Percentiles rank a stretch among this genome's conserved stretches.
Evolutionary conservation across 2,888 invertebrate species (phyloP).

Genomic region (Drepana falcataria): DNA sequence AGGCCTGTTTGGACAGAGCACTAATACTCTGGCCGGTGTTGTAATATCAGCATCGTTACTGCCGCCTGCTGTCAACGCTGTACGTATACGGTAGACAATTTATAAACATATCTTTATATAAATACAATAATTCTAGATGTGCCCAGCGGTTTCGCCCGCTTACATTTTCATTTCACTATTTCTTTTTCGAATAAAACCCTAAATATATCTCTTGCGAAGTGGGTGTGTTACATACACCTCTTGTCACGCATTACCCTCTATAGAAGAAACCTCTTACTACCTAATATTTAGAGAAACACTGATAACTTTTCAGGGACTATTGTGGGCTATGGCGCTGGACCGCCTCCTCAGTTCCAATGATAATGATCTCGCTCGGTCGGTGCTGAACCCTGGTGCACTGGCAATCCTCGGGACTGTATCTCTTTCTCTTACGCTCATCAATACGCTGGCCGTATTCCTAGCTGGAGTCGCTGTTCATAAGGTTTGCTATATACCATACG

Average conservation of each 20-base stretch:
- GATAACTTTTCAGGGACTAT: constrained; percentile 69
- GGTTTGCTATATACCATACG: constrained; percentile 22
- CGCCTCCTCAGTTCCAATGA: constrained; percentile 69
- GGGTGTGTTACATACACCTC: too few relatives aligned
- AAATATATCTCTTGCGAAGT: too few relatives aligned
- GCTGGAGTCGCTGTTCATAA: constrained; percentile 85
- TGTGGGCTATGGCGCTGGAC: constrained; percentile 81
- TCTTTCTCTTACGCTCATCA: constrained; percentile 84
- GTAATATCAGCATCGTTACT: constrained; percentile 89
- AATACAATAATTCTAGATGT: neutral
- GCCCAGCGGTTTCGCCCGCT: too few relatives aligned
- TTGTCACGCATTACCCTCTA: too few relatives aligned
- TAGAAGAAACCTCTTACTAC: too few relatives aligned
- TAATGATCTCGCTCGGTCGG: constrained; percentile 39
- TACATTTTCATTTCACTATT: too few relatives aligned
- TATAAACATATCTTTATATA: neutral
- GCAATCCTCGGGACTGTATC: constrained; percentile 83
- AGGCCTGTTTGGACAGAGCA: constrained; percentile 87
- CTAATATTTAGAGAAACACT: too few relatives aligned
- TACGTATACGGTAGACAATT: constrained; percentile 38
- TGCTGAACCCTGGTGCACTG: constrained; percentile 78
- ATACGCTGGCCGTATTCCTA: constrained; percentile 85
- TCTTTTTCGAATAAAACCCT: too few relatives aligned
- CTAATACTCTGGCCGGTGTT: constrained; percentile 88
- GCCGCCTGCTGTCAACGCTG: constrained; percentile 89